Evolutionary conservation across 92 coral and sea anemone species (phyloP).

Genomic region (Epizoanthus fatuus): DNA sequence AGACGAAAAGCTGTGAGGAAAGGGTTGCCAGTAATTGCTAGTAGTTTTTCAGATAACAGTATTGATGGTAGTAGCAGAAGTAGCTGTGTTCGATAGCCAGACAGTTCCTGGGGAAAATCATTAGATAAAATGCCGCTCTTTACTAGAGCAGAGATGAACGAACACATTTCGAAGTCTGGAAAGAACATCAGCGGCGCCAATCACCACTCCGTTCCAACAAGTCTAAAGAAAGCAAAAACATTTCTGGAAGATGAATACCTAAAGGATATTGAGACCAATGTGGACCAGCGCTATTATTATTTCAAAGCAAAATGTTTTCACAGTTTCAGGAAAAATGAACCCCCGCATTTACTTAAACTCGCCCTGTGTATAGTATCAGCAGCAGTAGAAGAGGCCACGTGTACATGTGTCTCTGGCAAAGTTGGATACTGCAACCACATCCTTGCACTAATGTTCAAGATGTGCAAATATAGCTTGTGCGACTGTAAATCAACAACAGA

Average conservation of each 20-base stretch:
- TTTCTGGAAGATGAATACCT: conserved; percentile 70
- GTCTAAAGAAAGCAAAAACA: conserved; percentile 48
- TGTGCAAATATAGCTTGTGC: conserved; percentile 61
- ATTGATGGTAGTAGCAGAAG: not conserved
- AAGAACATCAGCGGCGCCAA: too few species aligned
- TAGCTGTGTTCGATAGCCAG: not conserved
- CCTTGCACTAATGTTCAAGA: conserved; percentile 52
- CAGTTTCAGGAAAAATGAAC: conserved; percentile 61
- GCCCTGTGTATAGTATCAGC: conserved; percentile 53
- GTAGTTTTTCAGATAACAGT: too few species aligned
- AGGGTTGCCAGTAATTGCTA: not conserved
- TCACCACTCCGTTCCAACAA: conserved; percentile 37
- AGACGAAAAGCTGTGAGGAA: not conserved
- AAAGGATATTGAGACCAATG: conserved; percentile 20
- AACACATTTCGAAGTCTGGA: conserved; percentile 14
- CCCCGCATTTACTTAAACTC: conserved; percentile 45
- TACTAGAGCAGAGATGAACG: conserved; percentile 52
- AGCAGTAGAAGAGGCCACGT: conserved; percentile 23
- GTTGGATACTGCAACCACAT: conserved; percentile 59
- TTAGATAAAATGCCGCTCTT: conserved; percentile 48
- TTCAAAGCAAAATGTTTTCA: conserved; percentile 53
- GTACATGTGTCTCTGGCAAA: conserved; percentile 69
- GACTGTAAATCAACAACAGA: conserved; percentile 33
- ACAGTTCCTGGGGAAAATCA: not conserved
- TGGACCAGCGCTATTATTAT: conserved; percentile 53